Evolutionary conservation across 2,797 vertebrate species (phyloP), one percentile per base, ranked within the genome.

Genomic region (Merluccius polli): DNA sequence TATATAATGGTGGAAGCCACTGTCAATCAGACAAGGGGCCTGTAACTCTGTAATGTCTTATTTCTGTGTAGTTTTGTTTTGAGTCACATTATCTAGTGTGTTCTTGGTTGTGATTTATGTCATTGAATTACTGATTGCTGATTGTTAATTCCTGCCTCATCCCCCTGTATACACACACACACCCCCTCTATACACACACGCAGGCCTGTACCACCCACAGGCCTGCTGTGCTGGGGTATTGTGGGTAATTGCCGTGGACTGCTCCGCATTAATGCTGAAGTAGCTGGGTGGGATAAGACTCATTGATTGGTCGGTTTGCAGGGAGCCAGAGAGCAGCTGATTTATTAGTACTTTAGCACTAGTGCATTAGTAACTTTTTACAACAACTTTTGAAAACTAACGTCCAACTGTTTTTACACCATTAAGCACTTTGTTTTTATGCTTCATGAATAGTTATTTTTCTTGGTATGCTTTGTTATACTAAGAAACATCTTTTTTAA

Each of bases 161-260:
- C n/a, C n/a, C n/a, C n/a, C n/a, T n/a, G n/a, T n/a, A 11, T 12
- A 24, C 10, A 71, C 9, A 32, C 13, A 71, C 18, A 27, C 11
- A 15, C 12, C 21, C n/a, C 8, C 13, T n/a, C n/a, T n/a, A n/a
- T n/a, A n/a, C n/a, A n/a, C n/a, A n/a, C n/a, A n/a, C n/a, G n/a
- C n/a, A n/a, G n/a, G n/a, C n/a, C n/a, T n/a, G n/a, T n/a, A n/a
- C n/a, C 18, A 65, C 21, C 18, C 30, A 71, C 29, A 35, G 70
- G 21, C n/a, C 24, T 38, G 18, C 31, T 35, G 41, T n/a, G 16
- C 35, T 27, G 71, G 71, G 33, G 75, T 35, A 63, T 44, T 48
- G 16, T 77, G 71, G 76, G 76, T 77, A 77, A 68, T 77, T 77
- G 75, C 76, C 63, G 24, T 68, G 59, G 18, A 63, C 35, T 73